phyloP scores from a whole-genome alignment of 2,888 invertebrate species.

The Ormia ochracea region DNA sequence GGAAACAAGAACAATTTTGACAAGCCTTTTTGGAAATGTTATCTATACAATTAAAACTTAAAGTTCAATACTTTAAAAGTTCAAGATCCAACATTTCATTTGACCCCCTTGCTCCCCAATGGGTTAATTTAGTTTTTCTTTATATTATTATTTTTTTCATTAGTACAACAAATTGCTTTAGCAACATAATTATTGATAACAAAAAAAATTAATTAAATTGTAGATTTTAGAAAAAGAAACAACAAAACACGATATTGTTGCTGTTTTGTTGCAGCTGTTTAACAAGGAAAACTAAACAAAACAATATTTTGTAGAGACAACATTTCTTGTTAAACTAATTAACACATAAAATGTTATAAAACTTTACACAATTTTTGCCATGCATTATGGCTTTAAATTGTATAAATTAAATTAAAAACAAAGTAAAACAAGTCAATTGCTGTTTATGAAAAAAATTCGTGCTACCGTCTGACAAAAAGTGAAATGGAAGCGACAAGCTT shows the following conservation, averaged over 20 bases:
- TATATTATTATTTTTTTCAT: conserved; percentile 17
- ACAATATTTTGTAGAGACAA: background rate
- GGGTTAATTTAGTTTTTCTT: conserved; percentile 13
- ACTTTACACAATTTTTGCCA: conserved; percentile 42
- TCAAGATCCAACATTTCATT: background rate
- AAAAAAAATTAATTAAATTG: conserved; percentile 61
- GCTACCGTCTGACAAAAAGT: too few relatives aligned
- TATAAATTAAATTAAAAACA: conserved; percentile 35
- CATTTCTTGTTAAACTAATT: conserved; percentile 55
- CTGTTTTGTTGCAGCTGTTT: conserved; percentile 3
- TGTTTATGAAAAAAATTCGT: background rate
- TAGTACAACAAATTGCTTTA: conserved; percentile 52
- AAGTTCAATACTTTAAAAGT: background rate
- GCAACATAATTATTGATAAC: conserved; percentile 57
- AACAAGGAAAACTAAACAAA: conserved; percentile 13
- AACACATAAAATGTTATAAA: conserved; percentile 57
- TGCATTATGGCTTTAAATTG: conserved; percentile 53
- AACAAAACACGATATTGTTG: background rate
- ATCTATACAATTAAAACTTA: background rate
- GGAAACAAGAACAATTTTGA: conserved; percentile 32
- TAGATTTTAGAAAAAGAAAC: conserved; percentile 10
- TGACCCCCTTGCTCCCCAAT: background rate
- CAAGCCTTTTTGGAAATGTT: conserved; percentile 43
- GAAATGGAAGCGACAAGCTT: too few relatives aligned
- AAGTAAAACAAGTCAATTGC: background rate